phyloP scores from a whole-genome alignment of 2,888 invertebrate species.

The Lysandra bellargus region DNA sequence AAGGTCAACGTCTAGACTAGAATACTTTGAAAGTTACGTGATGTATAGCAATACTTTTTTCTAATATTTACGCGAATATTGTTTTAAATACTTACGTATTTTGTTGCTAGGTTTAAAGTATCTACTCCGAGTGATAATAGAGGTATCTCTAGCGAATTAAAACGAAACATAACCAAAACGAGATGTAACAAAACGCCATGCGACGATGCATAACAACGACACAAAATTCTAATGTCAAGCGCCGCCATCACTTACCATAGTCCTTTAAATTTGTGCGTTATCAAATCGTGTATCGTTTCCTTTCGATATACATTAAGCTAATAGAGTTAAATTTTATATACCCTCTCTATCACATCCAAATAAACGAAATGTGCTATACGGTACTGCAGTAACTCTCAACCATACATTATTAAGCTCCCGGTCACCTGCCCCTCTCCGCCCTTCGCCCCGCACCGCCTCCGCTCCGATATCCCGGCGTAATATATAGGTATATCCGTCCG shows the following conservation, averaged over 20 bases:
- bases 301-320: neutral
- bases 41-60: neutral
- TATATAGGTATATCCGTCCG: neutral
- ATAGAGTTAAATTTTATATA: neutral
- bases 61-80: neutral
- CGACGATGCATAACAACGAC: no score
- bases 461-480: neutral
- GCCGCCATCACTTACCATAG: no score
- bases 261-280: neutral
- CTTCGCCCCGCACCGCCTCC: neutral
- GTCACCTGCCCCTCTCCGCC: neutral
- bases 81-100: neutral
- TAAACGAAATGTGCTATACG: neutral
- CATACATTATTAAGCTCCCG: neutral
- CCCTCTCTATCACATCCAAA: neutral
- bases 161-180: no score
- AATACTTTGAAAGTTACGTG: neutral
- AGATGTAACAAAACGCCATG: no score
- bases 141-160: no score
- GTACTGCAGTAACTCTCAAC: constrained; percentile 2
- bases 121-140: no score
- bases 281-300: neutral
- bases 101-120: no score
- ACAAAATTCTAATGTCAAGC: no score
- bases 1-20: neutral